Evolutionary conservation across 1,140 invertebrate species (phyloP).

Genomic region (Helicorthomorpha holstii): DNA sequence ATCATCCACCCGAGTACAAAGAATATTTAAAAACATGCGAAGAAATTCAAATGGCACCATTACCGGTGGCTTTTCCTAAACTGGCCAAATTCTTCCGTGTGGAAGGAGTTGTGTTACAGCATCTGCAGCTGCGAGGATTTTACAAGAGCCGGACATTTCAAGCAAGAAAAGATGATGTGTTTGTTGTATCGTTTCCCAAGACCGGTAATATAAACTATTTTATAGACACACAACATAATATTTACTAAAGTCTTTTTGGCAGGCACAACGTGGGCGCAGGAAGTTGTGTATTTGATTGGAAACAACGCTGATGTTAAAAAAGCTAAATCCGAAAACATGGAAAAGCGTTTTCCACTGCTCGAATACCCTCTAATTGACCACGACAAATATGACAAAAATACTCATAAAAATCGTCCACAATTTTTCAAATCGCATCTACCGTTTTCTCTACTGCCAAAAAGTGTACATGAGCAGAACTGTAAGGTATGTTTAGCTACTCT

Average conservation of each 20-base stretch:
- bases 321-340: slow-evolving; percentile 21
- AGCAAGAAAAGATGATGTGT: background rate
- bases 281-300: slow-evolving; percentile 30
- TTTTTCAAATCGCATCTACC: slow-evolving; percentile 13
- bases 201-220: background rate
- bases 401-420: background rate
- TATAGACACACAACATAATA: background rate
- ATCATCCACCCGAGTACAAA: background rate
- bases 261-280: slow-evolving; percentile 35
- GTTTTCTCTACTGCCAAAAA: slow-evolving; percentile 23
- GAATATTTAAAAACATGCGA: background rate
- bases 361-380: slow-evolving; percentile 30
- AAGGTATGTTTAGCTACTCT: slow-evolving; percentile 27
- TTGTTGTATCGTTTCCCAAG: background rate
- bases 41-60: background rate
- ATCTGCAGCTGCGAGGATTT: background rate
- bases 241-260: background rate
- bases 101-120: background rate
- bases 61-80: background rate
- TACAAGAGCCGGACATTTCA: background rate
- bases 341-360: slow-evolving; percentile 30
- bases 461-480: slow-evolving; percentile 25
- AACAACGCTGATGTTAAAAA: slow-evolving; percentile 23
- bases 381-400: too few species aligned
- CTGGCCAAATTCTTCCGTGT: background rate